Percentiles rank a stretch among this genome's conserved stretches.
phyloP scores from a whole-genome alignment of 2,888 invertebrate genomes.

The Melinaea marsaeus region DNA sequence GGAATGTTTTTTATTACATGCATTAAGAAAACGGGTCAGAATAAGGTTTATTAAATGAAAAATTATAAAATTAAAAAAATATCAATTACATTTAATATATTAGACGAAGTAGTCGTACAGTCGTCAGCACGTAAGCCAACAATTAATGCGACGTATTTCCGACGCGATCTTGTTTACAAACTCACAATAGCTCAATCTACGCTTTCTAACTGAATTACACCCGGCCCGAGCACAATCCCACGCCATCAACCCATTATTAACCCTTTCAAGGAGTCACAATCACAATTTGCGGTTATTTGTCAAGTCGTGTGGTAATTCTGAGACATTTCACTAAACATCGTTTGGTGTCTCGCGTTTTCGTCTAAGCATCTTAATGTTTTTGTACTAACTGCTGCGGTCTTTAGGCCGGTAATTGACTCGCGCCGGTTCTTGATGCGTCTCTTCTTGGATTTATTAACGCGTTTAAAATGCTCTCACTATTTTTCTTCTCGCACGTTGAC shows the following conservation, averaged over 20 bases:
- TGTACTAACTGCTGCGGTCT: slow-evolving; percentile 47
- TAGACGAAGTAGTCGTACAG: not conserved
- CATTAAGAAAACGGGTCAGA: not conserved
- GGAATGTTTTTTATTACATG: slow-evolving; percentile 5
- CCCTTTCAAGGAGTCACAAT: slow-evolving; percentile 73
- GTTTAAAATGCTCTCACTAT: slow-evolving; percentile 30
- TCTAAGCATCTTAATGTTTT: slow-evolving; percentile 56
- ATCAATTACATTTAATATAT: not conserved
- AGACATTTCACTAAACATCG: slow-evolving; percentile 48
- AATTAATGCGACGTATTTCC: not conserved
- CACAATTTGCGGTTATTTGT: slow-evolving; percentile 74
- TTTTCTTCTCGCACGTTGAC: not conserved
- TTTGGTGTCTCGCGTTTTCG: slow-evolving; percentile 44
- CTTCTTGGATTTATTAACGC: slow-evolving; percentile 28
- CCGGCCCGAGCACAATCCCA: slow-evolving; percentile 56
- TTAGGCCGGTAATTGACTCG: slow-evolving; percentile 49
- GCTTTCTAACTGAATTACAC: slow-evolving; percentile 67
- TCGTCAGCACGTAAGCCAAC: not conserved
- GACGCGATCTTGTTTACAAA: slow-evolving; percentile 27
- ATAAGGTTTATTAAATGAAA: slow-evolving; percentile 7
- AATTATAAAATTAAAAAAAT: slow-evolving; percentile 9
- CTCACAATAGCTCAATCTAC: slow-evolving; percentile 72
- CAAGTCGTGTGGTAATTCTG: slow-evolving; percentile 49
- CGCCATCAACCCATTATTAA: slow-evolving; percentile 67
- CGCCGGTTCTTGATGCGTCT: slow-evolving; percentile 42